Percentiles rank a stretch among this genome's conserved stretches.
phyloP scores from a whole-genome alignment of 2,113 vertebrate genomes.

The Heterotilapia buettikoferi region DNA sequence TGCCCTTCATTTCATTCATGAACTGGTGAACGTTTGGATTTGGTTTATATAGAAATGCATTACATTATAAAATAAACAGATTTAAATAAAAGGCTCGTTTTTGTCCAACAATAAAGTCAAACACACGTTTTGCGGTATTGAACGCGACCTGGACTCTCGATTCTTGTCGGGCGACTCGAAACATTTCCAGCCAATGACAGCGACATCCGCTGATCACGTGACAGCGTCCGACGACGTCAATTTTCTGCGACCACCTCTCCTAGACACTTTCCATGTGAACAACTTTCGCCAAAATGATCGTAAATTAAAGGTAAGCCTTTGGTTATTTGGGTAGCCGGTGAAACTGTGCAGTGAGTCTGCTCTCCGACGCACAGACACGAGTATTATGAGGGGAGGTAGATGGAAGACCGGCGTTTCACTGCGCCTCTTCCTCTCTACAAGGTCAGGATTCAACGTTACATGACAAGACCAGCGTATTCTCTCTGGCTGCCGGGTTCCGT shows the following conservation, averaged over 20 bases:
- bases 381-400: no score
- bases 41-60: neutral
- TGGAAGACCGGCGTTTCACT: neutral
- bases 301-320: constrained; percentile 24
- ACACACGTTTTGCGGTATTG: neutral
- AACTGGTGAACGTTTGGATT: neutral
- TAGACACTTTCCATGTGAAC: constrained; percentile 51
- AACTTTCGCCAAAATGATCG: neutral
- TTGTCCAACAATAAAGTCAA: no score
- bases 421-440: constrained; percentile 32
- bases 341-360: neutral
- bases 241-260: constrained; percentile 40
- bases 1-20: neutral
- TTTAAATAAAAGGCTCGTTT: neutral
- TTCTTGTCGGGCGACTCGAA: neutral
- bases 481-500: neutral
- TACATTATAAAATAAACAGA: no score
- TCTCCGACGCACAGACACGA: accelerated
- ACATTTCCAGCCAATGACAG: neutral
- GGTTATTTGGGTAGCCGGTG: accelerated
- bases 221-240: neutral
- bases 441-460: constrained; percentile 61
- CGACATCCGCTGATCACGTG: neutral
- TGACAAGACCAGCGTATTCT: neutral
- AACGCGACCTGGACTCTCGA: neutral